phyloP scores from a whole-genome alignment of 2,113 vertebrate species.

The Centrocercus urophasianus region DNA sequence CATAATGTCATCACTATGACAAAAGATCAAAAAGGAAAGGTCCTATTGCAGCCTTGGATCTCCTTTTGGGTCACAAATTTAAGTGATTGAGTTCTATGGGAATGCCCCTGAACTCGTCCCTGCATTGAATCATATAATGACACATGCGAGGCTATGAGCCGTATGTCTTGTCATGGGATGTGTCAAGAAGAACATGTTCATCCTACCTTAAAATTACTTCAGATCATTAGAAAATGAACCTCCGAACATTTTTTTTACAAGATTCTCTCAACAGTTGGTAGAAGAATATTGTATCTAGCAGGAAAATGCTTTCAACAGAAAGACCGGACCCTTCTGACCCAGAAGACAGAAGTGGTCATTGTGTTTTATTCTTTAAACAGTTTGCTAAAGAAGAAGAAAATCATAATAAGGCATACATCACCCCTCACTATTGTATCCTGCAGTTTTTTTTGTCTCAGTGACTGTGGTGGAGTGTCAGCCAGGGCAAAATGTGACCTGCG shows the following conservation, averaged over 20 bases:
- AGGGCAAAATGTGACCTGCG: background rate
- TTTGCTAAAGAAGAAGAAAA: background rate
- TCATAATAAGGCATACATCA: background rate
- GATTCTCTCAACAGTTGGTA: background rate
- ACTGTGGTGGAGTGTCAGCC: background rate
- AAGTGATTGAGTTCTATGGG: conserved; percentile 42
- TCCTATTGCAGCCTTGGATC: background rate
- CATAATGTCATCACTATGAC: background rate
- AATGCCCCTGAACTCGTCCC: conserved; percentile 40
- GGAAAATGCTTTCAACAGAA: background rate
- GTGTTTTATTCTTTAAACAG: background rate
- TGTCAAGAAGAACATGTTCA: background rate
- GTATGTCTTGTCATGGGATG: conserved; percentile 28
- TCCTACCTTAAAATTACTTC: background rate
- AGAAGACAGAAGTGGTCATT: fast-evolving
- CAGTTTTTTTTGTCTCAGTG: background rate
- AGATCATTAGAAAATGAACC: background rate
- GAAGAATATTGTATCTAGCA: background rate
- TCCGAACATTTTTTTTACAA: background rate
- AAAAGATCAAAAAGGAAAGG: background rate
- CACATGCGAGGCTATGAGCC: background rate
- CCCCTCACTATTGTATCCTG: background rate
- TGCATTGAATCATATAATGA: background rate
- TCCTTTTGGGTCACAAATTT: conserved; percentile 18
- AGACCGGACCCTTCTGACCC: background rate